Base-by-base conservation (phyloP, 2,797 vertebrate genomes). In the Phoebastria nigripes region DNA sequence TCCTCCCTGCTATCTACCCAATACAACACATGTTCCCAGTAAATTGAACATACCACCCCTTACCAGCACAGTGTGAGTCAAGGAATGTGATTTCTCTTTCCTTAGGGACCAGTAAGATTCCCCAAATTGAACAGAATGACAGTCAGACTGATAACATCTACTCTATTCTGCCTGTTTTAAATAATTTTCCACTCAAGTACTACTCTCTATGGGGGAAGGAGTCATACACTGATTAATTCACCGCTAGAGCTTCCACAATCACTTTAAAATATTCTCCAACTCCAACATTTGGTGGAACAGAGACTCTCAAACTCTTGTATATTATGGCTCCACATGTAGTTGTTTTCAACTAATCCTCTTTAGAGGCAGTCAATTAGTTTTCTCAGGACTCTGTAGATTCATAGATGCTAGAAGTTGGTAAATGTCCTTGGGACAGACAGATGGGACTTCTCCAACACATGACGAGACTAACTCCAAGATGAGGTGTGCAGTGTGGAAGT, bases 81-180 rank as follows among this genome's bases (percentile, higher is more conserved):
- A 93, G 26, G 47, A 85, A 86, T 74, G 41, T 61, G 84, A 93
- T 78, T 82, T 86, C 17, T 62, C 39, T 74, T 93, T 89, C 87
- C 84, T 85, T 73, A 78, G 82, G 59, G 91, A 93, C 72, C 31
- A 62, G 59, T 84, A 82, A 94, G 80, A 82, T 92, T 90, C 61
- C 70, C 89, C 62, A 95, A 78, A 94, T 42, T 52, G 90, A 96
- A 85, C 39, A 78, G 85, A 93, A 89, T 96, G 87, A 94, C 94
- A 97, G 72, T 92, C 94, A 94, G 90, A 95, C 94, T 96, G 88
- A 89, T 94, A 91, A 90, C 89, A 91, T 89, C 58, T 94, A 72
- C 56, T 89, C 44, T 89, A 8, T 86, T 90, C 80, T 78, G 33
- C 52, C 42, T 61, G 33, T 65, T 95, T 73, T 65, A 93, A 94